A percentile compares a stretch with the other conserved stretches of the same genome.
Conservation (phyloP, 2,888 invertebrate species). For the Spilarctia lutea region DNA sequence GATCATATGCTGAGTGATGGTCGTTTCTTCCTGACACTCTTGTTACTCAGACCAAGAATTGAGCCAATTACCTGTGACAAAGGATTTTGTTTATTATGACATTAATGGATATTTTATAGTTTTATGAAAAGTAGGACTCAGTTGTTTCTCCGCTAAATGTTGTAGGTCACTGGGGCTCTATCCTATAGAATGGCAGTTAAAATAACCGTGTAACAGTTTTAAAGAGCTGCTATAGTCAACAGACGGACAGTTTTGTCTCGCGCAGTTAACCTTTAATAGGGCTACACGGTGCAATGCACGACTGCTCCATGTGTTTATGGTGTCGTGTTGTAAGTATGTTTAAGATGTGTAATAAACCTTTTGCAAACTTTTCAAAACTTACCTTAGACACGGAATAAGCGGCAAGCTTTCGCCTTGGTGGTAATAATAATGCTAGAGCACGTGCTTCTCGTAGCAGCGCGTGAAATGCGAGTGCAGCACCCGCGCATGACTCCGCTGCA, state of each 20-base stretch:
- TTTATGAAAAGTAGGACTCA: neutral
- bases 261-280: slow-evolving; percentile 1
- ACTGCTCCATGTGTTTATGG: neutral
- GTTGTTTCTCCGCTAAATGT: neutral
- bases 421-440: slow-evolving; percentile 90
- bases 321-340: neutral
- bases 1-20: slow-evolving; percentile 92
- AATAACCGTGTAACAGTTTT: slow-evolving; percentile 1
- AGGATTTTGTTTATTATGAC: slow-evolving; percentile 13
- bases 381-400: slow-evolving; percentile 93
- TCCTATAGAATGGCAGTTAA: neutral
- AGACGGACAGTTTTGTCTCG: neutral
- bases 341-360: neutral
- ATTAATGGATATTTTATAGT: neutral
- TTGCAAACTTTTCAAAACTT: slow-evolving; percentile 18
- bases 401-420: slow-evolving; percentile 90
- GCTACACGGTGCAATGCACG: neutral
- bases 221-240: slow-evolving; percentile 12
- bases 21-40: slow-evolving; percentile 92
- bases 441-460: slow-evolving; percentile 91
- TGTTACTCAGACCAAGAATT: slow-evolving; percentile 92
- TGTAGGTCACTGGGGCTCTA: neutral
- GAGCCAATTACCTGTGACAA: slow-evolving; percentile 88
- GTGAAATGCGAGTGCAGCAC: slow-evolving; percentile 93
- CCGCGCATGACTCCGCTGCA: slow-evolving; percentile 93